Evolutionary conservation across 2,888 invertebrate species (phyloP), one percentile per base, ranked within the genome.

Genomic region (Gasteruption jaculator): DNA sequence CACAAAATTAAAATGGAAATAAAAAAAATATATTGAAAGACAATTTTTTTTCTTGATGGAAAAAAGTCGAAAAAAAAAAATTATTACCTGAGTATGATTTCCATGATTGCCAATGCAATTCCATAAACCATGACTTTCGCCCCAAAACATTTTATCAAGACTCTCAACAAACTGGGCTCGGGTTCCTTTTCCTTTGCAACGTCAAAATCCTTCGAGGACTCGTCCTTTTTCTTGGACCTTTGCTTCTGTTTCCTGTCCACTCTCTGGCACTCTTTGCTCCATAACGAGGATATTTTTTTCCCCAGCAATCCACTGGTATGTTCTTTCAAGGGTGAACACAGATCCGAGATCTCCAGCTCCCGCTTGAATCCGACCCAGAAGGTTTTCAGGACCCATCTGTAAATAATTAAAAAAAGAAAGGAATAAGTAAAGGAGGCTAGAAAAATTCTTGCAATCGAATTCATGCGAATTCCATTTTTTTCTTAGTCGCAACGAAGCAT

Each of bases 341-440:
- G 71, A 65, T 87, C 86, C 7, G 73, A 64, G 35, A 81, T 76
- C 59, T 80, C 79, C 35, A 86, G 75, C 54, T 85, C 84, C 29
- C 79, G 74, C 46, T 74, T 79, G 56, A 79, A 80, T 12, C 86
- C 86, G 46, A 79, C 73, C 63, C 79, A 78, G 58, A 86, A 85
- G 2, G 80, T 79, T 53, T 82, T 81, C 41, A 83, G 65, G 1
- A 84, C 78, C 79, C 84, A 86, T 61, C 86, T 86, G 68, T 39
- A 72, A 64, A 52, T 47, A 42, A 58, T 24, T 42, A 38, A 37
- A 19, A 3, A 20, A 16, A 22, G 19, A n/a, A n/a, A n/a, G n/a
- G n/a, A n/a, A n/a, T n/a, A n/a, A n/a, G n/a, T n/a, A n/a, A n/a
- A n/a, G n/a, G n/a, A n/a, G n/a, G n/a, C n/a, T n/a, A n/a, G n/a